Evolutionary conservation across 1,140 invertebrate species (phyloP).

Genomic region (Choristoneura fumiferana): DNA sequence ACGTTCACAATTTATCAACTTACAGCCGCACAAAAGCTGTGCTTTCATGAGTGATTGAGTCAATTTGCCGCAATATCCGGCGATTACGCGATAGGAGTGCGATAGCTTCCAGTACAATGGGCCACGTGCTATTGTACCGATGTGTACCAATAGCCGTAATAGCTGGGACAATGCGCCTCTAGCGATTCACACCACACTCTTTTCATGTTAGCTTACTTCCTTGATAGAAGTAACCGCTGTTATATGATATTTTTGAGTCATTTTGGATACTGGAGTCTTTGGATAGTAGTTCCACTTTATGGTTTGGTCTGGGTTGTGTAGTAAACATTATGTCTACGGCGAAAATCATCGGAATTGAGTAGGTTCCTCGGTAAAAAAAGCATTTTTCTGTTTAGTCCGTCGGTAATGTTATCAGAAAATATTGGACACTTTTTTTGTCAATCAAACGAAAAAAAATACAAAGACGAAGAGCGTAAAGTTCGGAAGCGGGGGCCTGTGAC

Average conservation of each 20-base stretch:
- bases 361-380: too few species aligned
- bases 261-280: too few species aligned
- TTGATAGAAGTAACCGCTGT: background rate
- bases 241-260: background rate
- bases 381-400: too few species aligned
- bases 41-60: slow-evolving; percentile 23
- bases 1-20: background rate
- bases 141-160: slow-evolving; percentile 2
- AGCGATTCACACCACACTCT: background rate
- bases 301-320: too few species aligned
- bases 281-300: too few species aligned
- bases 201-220: background rate
- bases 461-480: too few species aligned
- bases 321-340: too few species aligned
- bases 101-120: background rate
- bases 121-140: background rate
- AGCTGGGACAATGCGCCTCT: background rate
- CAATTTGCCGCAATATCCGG: slow-evolving; percentile 27
- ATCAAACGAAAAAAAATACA: too few species aligned
- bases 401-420: too few species aligned
- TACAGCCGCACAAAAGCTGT: background rate
- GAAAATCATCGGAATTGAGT: too few species aligned
- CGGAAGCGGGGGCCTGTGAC: too few species aligned
- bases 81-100: slow-evolving; percentile 20
- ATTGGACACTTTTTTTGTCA: too few species aligned